Conservation (phyloP, 1,140 invertebrate species). For the Arion vulgaris region DNA sequence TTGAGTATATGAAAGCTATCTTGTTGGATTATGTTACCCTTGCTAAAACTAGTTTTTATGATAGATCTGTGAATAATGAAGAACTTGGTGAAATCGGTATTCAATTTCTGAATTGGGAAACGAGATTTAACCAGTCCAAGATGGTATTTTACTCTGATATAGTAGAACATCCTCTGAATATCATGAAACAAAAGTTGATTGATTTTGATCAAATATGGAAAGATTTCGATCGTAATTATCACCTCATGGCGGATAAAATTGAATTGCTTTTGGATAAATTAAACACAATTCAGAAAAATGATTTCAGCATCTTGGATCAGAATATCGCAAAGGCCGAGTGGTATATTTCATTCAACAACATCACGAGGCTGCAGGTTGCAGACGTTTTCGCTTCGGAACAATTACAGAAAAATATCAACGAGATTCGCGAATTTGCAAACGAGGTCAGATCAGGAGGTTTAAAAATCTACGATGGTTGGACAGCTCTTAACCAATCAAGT, state of each 20-base stretch:
- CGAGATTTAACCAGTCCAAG: conserved; percentile 51
- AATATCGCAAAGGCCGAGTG: conserved; percentile 29
- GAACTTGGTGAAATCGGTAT: conserved; percentile 36
- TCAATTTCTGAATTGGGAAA: conserved; percentile 43
- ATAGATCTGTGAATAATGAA: conserved; percentile 39
- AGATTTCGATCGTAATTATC: conserved; percentile 33
- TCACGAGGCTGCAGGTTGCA: conserved; percentile 47
- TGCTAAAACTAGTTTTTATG: conserved; percentile 33
- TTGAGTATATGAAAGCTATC: background rate
- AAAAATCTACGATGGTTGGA: conserved; percentile 55
- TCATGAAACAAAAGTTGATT: conserved; percentile 44
- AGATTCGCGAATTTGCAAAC: conserved; percentile 50
- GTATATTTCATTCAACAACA: conserved; percentile 44
- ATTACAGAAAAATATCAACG: conserved; percentile 45
- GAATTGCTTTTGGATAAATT: conserved; percentile 37
- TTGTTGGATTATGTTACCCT: background rate
- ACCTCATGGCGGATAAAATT: conserved; percentile 44
- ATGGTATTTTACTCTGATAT: conserved; percentile 54
- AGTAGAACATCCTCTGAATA: conserved; percentile 51
- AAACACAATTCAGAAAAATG: conserved; percentile 32
- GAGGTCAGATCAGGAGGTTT: conserved; percentile 57
- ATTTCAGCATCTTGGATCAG: conserved; percentile 34
- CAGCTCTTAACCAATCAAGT: conserved; percentile 26
- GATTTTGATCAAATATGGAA: conserved; percentile 40
- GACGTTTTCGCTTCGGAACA: conserved; percentile 42